Base-by-base conservation (phyloP, 2,113 vertebrate species). In the Xyliphius kryptos region DNA sequence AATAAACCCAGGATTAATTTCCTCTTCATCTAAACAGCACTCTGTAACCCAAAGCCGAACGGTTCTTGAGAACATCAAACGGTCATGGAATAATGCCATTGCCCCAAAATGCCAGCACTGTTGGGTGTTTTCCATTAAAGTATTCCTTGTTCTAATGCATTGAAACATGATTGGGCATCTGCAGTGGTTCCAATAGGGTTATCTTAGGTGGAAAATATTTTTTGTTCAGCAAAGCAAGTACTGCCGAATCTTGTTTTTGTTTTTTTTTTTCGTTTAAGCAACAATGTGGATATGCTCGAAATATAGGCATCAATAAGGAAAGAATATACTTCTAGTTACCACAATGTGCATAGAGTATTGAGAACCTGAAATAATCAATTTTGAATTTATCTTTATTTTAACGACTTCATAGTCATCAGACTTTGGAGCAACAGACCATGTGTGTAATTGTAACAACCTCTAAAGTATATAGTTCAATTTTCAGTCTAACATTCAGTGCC, bases 51-150 rank as follows among this genome's bases (percentile, higher is more conserved):
- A 41, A 21, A 52, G 49, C 26, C 15, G 50, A 80, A 57, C 72
- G 67, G 48, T 55, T 43, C 58, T 32, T 62, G 22, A 26, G 37
- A 79, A 76, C 74, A 74, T 57, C 67, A 78, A 74, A 67, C n/a
- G 19, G 65, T 62, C 69, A 77, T 73, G 75, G 81, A 81, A 83
- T 80, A 60, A 73, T 65, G 55, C 68, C 63, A 72, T 12, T 62
- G 69, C 68, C 74, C 70, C 74, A 69, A 63, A 59, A 73, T 57
- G 75, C 77, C 75, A 66, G 17, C n/a, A 16, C 50, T 37, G 54
- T 40, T 14, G 43, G 37, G n/a, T 15, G 20, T 61, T 67, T 32
- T 38, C 49, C 52, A 61, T 58, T 65, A 48, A 54, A 3, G 13
- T 38, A 53, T 49, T 53, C 15, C 26, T 22, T 37, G 51, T 20